Conservation (phyloP, 2,888 invertebrate genomes). For the Papilio gigon region DNA sequence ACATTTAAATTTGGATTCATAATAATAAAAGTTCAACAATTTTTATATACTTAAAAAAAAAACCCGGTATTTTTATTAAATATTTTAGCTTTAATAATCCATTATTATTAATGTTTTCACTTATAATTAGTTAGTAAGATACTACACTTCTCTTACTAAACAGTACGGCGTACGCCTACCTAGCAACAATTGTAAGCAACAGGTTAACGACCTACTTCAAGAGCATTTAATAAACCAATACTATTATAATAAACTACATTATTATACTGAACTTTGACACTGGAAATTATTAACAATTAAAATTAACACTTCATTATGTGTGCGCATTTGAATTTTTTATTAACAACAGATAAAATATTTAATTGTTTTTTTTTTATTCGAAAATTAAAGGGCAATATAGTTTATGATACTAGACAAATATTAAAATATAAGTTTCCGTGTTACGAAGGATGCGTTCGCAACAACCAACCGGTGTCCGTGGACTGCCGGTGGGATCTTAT, state of each 20-base stretch:
- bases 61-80: too few species aligned
- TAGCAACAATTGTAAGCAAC: conserved; percentile 47
- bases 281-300: conserved; percentile 18
- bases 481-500: conserved; percentile 56
- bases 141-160: not conserved
- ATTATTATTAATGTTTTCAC: not conserved
- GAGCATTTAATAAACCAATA: conserved; percentile 40
- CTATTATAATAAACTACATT: not conserved
- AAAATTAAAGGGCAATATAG: conserved; percentile 29
- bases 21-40: conserved; percentile 26
- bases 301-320: conserved; percentile 48
- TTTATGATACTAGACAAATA: conserved; percentile 3
- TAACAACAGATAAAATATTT: not conserved
- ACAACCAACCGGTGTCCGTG: conserved; percentile 54
- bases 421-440: conserved; percentile 22
- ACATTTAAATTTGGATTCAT: conserved; percentile 62
- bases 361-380: conserved; percentile 26
- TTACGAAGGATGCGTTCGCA: conserved; percentile 54
- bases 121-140: conserved; percentile 1
- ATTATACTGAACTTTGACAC: conserved; percentile 7
- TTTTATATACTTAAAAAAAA: not conserved
- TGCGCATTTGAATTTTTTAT: conserved; percentile 5
- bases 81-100: not conserved
- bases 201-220: conserved; percentile 57
- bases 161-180: conserved; percentile 48